Evolutionary conservation across 1,140 invertebrate species (phyloP), one percentile per base, ranked within the genome.

Genomic region (Venustaconcha ellipsiformis): DNA sequence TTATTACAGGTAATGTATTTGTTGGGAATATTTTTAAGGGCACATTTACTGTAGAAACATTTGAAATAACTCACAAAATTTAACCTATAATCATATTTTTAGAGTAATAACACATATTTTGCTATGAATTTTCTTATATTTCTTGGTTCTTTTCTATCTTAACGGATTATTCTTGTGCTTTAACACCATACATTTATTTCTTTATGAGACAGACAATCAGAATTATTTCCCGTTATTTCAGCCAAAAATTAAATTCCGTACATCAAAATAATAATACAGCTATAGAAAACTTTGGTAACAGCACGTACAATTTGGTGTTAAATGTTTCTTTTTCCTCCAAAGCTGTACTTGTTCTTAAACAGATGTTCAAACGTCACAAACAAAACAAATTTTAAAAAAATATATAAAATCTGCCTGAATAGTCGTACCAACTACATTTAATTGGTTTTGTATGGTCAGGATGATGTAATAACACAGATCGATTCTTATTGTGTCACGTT

Each of bases 1-100:
- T 48, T 93, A 90, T 83, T 93, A 93, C 83, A 90, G 92, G 90
- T 93, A 89, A 85, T 84, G 15, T 30, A 15, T 65, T 17, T 65
- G n/a, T 23, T 26, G 26, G 14, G 14, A 67, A 67, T 67, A 23
- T 14, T 14, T 64, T 15, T 64, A 20, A 64, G 14, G 20, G 14
- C 20, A 15, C 20, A 64, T 64, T 18, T 23, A 62, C 6, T 23
- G 12, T n/a, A 62, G 18, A 62, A 62, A n/a, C 8, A 62, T 18
- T 62, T 62, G 13, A n/a, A n/a, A 8, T 11, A 62, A 12, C 60
- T 62, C 18, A 11, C 18, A 62, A 23, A 4, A 11, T 62, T n/a
- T n/a, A 1, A 23, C 18, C 11, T 62, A 8, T 18, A 62, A 11
- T n/a, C 18, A 18, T 11, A 15, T 0, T 11, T 48, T 20, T 20